Evolutionary conservation across 1,140 invertebrate species (phyloP).

Genomic region (Yoshiicerus persimilis): DNA sequence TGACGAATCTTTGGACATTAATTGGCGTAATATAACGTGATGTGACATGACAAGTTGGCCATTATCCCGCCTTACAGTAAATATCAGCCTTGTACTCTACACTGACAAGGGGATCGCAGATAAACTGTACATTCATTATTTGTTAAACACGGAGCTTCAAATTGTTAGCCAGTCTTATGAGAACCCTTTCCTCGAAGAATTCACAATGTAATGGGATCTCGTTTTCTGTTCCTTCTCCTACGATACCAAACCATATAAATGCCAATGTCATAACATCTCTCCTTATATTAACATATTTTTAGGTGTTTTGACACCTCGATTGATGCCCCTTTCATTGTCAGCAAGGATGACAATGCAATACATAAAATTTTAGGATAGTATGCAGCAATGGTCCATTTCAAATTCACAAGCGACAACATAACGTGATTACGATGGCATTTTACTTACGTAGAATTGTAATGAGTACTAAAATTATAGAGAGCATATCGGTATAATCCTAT

Average conservation of each 20-base stretch:
- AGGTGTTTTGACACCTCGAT: not conserved
- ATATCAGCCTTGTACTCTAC: not conserved
- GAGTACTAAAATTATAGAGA: too few relatives aligned
- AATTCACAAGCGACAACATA: not conserved
- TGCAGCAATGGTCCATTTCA: not conserved
- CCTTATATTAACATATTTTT: not conserved
- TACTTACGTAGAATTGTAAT: not conserved
- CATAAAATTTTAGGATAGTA: not conserved
- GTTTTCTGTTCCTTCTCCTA: not conserved
- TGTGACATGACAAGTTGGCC: not conserved
- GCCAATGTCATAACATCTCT: not conserved
- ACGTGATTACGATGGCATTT: not conserved
- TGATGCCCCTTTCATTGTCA: not conserved
- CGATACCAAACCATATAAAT: not conserved
- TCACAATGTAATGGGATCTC: not conserved
- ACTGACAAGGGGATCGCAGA: not conserved
- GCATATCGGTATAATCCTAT: too few relatives aligned
- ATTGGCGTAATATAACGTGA: not conserved
- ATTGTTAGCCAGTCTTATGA: not conserved
- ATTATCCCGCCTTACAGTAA: not conserved
- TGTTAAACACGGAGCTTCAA: not conserved
- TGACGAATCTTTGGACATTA: not conserved
- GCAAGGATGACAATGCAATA: not conserved
- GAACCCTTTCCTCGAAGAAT: not conserved
- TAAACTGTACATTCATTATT: not conserved